phyloP scores from a whole-genome alignment of 2,113 vertebrate genomes.

The Glareola pratincola region DNA sequence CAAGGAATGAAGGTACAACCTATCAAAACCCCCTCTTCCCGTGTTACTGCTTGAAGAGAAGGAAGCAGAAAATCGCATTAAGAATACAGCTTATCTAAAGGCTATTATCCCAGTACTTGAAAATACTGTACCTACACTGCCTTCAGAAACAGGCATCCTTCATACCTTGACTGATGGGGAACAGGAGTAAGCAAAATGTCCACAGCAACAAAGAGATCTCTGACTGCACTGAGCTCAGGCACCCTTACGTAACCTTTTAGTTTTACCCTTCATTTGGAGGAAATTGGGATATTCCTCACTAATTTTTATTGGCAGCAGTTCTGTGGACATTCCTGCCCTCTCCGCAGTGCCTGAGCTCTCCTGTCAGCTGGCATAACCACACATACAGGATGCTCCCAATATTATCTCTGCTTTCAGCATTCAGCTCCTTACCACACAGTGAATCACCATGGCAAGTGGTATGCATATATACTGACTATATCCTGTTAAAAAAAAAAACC shows the following conservation, averaged over 20 bases:
- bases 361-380: conserved; percentile 31
- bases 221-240: neutral
- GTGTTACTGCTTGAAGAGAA: conserved; percentile 42
- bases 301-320: neutral
- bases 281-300: neutral
- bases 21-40: neutral
- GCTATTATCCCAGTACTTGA: neutral
- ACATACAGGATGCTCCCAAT: neutral
- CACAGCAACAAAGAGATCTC: neutral
- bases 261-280: neutral
- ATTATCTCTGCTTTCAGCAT: neutral
- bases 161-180: neutral
- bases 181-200: neutral
- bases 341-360: neutral
- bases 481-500: neutral
- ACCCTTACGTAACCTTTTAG: neutral
- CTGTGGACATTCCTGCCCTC: neutral
- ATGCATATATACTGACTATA: neutral
- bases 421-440: neutral
- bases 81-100: conserved; percentile 4
- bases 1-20: conserved; percentile 21
- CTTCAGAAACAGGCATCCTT: neutral
- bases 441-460: neutral
- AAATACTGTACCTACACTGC: neutral
- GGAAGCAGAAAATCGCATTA: conserved; percentile 58